Evolutionary conservation across 2,888 invertebrate species (phyloP), one percentile per base, ranked within the genome.

Genomic region (Clostera curtula): DNA sequence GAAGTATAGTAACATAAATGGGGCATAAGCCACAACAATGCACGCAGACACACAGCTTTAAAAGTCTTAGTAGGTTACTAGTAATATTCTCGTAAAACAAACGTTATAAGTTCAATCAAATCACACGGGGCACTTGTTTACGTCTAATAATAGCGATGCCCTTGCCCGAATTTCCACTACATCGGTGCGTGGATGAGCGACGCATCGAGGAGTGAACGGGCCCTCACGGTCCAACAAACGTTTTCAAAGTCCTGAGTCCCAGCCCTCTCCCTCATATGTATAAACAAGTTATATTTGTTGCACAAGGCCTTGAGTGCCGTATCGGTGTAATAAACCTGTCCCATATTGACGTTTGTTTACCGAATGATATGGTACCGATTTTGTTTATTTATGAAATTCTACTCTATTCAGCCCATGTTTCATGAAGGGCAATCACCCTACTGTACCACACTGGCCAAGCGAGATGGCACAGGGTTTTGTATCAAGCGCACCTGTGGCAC

Each of bases 101-200:
- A 28, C 40, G 11, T 42, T 34, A 43, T 43, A 23, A 43, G 30
- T 25, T 38, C 43, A 46, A 49, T 49, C 29, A 16, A 33, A 41
- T 46, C 49, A 36, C 31, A 41, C 46, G 34, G 47, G 26, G 36
- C 31, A 40, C 36, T 35, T 35, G 34, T 39, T 37, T 35, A 37
- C 34, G 34, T 36, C 34, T 43, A 38, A 46, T 46, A 52, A 59
- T 49, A 41, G 12, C 6, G 11, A n/a, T 65, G 66, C 60, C 74
- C 72, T 73, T 75, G 73, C 59, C 71, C 76, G 71, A 76, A 73
- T 76, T 79, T 75, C 74, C 73, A 69, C 60, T 55, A 67, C 65
- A 69, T 58, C 59, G 64, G 47, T 58, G 55, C 63, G 56, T 61
- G 60, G 65, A 58, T 71, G 69, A 62, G 57, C 56, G 60, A 56